These are phyloP conservation scores for Drosophila peninsularis DNA, from an alignment of 2,888 invertebrate species.

Conservation along the genomic window DNA sequence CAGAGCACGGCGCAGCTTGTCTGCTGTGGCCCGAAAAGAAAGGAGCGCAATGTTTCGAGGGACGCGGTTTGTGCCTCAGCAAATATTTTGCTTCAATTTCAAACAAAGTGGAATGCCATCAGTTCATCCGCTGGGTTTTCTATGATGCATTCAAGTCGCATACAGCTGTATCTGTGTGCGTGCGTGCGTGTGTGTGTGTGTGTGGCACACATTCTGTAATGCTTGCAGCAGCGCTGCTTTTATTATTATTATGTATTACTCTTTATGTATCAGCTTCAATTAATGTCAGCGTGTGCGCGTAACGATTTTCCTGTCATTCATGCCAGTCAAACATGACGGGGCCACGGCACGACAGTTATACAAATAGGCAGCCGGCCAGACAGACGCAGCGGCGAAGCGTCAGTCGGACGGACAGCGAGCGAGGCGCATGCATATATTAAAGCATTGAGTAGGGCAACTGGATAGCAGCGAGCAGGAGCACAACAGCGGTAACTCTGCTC, in stretches of 20 bases:
- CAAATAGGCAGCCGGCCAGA: slow-evolving; percentile 32
- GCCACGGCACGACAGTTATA: slow-evolving; percentile 44
- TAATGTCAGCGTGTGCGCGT: slow-evolving; percentile 70
- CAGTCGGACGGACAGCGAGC: slow-evolving; percentile 12
- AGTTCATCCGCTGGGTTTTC: slow-evolving; percentile 26
- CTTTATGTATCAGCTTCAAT: slow-evolving; percentile 76
- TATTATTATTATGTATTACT: slow-evolving; percentile 74
- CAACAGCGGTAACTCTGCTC: slow-evolving; percentile 16
- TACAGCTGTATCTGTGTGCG: background rate
- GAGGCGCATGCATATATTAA: slow-evolving; percentile 22
- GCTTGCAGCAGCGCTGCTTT: slow-evolving; percentile 44
- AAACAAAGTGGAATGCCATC: slow-evolving; percentile 31
- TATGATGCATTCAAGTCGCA: slow-evolving; percentile 1
- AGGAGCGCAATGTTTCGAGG: slow-evolving; percentile 14
- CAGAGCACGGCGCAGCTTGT: background rate
- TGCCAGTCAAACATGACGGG: slow-evolving; percentile 67
- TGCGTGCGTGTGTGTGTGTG: background rate
- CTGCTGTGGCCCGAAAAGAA: background rate
- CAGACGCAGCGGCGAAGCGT: background rate
- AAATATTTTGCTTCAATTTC: slow-evolving; percentile 41
- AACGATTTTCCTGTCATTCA: slow-evolving; percentile 79
- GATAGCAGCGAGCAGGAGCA: slow-evolving; percentile 34
- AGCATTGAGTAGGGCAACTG: slow-evolving; percentile 33
- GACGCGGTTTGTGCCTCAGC: slow-evolving; percentile 18
- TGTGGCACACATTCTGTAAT: slow-evolving; percentile 41